A percentile compares a stretch with the other conserved stretches of the same genome.
Conservation (phyloP, 2,888 invertebrate species). For the Drosophila ustulata region DNA sequence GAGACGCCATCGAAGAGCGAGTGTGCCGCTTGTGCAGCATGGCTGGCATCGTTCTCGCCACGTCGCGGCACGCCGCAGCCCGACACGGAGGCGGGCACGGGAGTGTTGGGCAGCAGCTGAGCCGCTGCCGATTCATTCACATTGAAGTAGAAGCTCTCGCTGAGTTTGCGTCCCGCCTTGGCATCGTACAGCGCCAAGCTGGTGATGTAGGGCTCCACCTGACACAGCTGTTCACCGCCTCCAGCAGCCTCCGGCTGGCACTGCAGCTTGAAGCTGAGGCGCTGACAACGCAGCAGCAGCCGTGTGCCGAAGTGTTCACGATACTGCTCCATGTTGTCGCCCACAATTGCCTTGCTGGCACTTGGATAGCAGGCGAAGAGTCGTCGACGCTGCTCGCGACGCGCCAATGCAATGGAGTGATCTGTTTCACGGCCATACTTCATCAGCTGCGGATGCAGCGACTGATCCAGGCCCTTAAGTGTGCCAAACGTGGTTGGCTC, state of each 20-base stretch:
- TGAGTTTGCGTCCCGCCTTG: slow-evolving; percentile 93
- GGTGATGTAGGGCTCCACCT: slow-evolving; percentile 96
- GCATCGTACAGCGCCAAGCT: slow-evolving; percentile 96
- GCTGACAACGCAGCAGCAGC: slow-evolving; percentile 93
- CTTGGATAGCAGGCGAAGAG: slow-evolving; percentile 90
- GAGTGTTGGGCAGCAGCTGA: slow-evolving; percentile 85
- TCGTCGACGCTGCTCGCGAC: slow-evolving; percentile 92
- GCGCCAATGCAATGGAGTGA: slow-evolving; percentile 91
- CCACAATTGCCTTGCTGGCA: slow-evolving; percentile 83
- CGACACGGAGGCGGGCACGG: slow-evolving; percentile 77
- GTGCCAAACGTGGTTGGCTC: slow-evolving; percentile 91
- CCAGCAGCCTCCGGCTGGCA: slow-evolving; percentile 87
- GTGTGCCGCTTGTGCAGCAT: slow-evolving; percentile 84
- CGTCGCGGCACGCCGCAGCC: slow-evolving; percentile 72
- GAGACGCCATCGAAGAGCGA: slow-evolving; percentile 88
- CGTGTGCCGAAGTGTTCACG: slow-evolving; percentile 95
- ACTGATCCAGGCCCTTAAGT: slow-evolving; percentile 94
- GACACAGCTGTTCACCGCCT: slow-evolving; percentile 88
- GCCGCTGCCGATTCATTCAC: slow-evolving; percentile 91
- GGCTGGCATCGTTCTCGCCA: slow-evolving; percentile 62
- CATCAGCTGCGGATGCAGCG: slow-evolving; percentile 96
- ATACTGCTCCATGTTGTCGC: slow-evolving; percentile 90
- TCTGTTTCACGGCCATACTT: slow-evolving; percentile 96
- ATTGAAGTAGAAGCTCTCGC: slow-evolving; percentile 97
- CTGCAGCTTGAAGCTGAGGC: slow-evolving; percentile 93